Evolutionary conservation across 2,113 vertebrate species (phyloP).

Genomic region (Uria aalge): DNA sequence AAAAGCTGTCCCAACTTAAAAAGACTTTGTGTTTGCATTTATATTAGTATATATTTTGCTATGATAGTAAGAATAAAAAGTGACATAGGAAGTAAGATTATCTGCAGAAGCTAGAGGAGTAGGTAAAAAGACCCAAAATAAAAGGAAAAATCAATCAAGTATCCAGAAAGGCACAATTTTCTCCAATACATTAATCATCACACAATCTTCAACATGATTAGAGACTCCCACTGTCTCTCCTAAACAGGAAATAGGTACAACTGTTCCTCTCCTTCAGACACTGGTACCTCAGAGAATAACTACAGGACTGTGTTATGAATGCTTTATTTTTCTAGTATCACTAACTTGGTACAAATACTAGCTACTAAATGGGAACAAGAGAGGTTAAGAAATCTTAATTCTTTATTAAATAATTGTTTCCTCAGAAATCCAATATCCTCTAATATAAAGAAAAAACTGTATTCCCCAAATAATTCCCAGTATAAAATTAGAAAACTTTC

Average conservation of each 20-base stretch:
- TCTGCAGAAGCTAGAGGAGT: neutral
- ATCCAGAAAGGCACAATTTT: neutral
- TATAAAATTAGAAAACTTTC: neutral
- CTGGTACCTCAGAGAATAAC: neutral
- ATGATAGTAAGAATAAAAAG: neutral
- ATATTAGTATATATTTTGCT: neutral
- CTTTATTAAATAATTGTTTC: slow-evolving; percentile 21
- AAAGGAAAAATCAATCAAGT: neutral
- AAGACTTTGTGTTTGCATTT: neutral
- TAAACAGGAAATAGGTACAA: neutral
- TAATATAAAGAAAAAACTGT: neutral
- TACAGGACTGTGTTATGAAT: neutral
- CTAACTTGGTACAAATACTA: slow-evolving; percentile 8
- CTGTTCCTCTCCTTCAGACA: neutral
- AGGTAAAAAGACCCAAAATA: neutral
- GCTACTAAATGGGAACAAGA: slow-evolving; percentile 1
- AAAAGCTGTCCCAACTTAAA: neutral
- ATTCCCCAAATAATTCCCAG: neutral
- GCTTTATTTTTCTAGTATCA: neutral
- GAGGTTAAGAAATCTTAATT: neutral
- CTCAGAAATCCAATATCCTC: neutral
- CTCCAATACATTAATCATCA: neutral
- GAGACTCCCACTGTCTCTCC: neutral
- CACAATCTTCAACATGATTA: neutral
- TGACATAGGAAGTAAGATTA: neutral